A percentile compares a stretch with the other conserved stretches of the same genome.
Conservation (phyloP, 2,888 invertebrate genomes). For the Machimus rusticus region DNA sequence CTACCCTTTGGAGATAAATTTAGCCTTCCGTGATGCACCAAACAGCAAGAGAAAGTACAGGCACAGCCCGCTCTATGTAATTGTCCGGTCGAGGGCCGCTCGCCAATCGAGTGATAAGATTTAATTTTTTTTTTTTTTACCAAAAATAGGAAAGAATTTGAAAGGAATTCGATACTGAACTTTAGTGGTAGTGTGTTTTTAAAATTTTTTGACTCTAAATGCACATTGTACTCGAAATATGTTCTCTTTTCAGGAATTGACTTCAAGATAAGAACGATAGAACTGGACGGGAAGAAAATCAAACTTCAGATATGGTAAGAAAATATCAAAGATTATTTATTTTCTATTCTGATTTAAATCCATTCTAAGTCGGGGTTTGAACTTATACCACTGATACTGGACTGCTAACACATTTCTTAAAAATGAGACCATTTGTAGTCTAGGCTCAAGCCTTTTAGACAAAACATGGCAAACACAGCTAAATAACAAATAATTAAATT, state of each 20-base stretch:
- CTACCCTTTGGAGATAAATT: constrained; percentile 13
- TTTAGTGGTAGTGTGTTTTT: background rate
- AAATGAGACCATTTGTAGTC: no score
- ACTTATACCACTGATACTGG: no score
- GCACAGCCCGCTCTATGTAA: background rate
- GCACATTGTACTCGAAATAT: background rate
- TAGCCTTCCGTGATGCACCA: background rate
- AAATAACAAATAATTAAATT: no score
- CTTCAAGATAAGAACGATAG: constrained; percentile 98
- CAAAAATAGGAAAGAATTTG: background rate
- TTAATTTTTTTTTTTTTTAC: background rate
- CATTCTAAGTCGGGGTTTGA: no score
- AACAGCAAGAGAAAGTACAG: background rate
- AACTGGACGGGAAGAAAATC: constrained; percentile 97
- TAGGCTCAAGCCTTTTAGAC: no score
- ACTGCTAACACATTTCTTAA: no score
- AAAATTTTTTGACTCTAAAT: background rate
- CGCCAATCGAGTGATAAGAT: background rate
- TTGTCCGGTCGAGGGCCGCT: background rate
- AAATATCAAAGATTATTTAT: constrained; percentile 53
- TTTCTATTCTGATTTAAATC: no score
- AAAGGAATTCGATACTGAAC: background rate
- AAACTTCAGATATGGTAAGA: constrained; percentile 97
- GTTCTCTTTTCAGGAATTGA: constrained; percentile 80
- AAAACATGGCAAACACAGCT: no score